A percentile compares a stretch with the other conserved stretches of the same genome.
phyloP scores from a whole-genome alignment of 92 coral and sea anemone species.

The Montipora capitata region DNA sequence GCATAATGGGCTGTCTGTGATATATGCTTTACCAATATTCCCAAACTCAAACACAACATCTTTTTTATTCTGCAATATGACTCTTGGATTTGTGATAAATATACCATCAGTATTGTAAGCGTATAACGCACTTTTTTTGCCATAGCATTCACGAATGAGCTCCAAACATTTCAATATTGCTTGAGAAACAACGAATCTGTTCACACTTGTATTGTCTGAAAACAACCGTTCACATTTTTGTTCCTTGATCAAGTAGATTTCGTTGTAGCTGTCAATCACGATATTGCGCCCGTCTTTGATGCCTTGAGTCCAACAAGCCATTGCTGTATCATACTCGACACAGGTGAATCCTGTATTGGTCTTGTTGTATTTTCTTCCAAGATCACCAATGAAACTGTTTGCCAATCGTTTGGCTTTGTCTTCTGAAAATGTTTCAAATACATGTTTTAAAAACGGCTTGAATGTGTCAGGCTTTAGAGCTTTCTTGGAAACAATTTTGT shows the following conservation, averaged over 20 bases:
- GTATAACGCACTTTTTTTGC: constrained; percentile 4
- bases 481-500: neutral
- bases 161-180: neutral
- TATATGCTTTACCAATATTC: constrained; percentile 44
- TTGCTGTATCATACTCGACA: constrained; percentile 39
- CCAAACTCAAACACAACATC: constrained; percentile 13
- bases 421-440: constrained; percentile 17
- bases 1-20: neutral
- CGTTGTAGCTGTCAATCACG: neutral
- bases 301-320: constrained; percentile 28
- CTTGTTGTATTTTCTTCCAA: constrained; percentile 35
- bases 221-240: too few species aligned
- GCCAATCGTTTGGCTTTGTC: constrained; percentile 39
- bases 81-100: constrained; percentile 7
- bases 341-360: constrained; percentile 24
- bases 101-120: constrained; percentile 63
- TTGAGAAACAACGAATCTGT: too few species aligned
- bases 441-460: neutral
- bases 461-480: constrained; percentile 53
- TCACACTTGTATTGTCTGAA: too few species aligned
- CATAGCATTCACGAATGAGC: constrained; percentile 26
- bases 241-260: neutral
- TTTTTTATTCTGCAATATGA: constrained; percentile 20
- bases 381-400: neutral
- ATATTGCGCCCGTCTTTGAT: neutral